A percentile compares a stretch with the other conserved stretches of the same genome.
These are phyloP conservation scores for Parus major DNA, from an alignment of 2,113 vertebrate species.

Conservation along the genomic window DNA sequence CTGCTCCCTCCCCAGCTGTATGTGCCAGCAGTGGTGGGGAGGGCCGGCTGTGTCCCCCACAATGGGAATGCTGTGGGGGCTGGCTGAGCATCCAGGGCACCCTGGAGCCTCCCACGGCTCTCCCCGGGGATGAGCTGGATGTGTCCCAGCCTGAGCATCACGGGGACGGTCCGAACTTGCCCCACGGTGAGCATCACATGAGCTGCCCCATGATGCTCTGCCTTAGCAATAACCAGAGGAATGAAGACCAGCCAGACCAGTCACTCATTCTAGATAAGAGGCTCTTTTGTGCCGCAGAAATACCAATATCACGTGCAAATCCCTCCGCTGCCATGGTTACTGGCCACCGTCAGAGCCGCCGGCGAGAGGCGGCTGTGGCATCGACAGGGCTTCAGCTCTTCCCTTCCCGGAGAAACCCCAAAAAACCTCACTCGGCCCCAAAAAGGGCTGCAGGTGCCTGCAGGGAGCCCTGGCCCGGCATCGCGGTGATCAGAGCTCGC, in stretches of 20 bases:
- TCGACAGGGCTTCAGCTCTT: not conserved
- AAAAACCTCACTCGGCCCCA: rapidly evolving
- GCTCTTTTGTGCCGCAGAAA: conserved; percentile 47
- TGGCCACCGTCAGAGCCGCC: not conserved
- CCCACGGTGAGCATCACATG: not conserved
- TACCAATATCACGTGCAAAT: not conserved
- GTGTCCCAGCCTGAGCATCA: rapidly evolving
- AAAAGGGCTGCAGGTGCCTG: not conserved
- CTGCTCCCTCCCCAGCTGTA: not conserved
- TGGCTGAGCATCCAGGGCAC: not conserved
- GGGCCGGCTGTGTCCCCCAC: not conserved
- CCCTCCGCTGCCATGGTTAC: conserved; percentile 16
- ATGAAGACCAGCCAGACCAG: not conserved
- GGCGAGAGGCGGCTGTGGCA: rapidly evolving
- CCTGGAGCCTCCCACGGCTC: rapidly evolving
- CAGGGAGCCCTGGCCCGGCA: rapidly evolving
- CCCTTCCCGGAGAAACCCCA: rapidly evolving
- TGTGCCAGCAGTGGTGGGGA: rapidly evolving
- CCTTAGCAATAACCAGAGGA: not conserved
- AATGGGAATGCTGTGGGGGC: rapidly evolving
- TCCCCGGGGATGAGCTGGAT: rapidly evolving
- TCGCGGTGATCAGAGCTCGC: rapidly evolving
- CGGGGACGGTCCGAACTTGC: rapidly evolving
- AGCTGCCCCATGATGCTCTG: rapidly evolving
- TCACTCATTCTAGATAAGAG: not conserved